Evolutionary conservation across 2,888 invertebrate genomes (phyloP).

Genomic region (Scrobipalpa costella): DNA sequence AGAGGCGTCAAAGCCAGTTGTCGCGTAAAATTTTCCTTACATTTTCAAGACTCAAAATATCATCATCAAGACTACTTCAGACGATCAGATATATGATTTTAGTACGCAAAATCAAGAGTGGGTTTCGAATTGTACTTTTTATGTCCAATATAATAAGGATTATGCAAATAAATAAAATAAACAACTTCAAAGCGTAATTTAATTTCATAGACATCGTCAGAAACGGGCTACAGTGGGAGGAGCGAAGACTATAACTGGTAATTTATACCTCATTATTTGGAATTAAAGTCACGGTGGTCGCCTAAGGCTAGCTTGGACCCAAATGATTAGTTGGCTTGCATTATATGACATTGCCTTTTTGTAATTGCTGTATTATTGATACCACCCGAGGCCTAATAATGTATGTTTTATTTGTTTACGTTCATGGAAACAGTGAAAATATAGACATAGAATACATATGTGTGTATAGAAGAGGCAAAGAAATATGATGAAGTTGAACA

Average conservation of each 20-base stretch:
- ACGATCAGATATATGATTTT: too few species aligned
- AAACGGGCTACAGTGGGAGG: constrained; percentile 1
- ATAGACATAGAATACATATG: background rate
- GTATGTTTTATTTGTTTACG: background rate
- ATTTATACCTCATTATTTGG: constrained; percentile 12
- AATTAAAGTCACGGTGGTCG: constrained; percentile 12
- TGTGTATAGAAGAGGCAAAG: background rate
- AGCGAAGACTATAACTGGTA: constrained; percentile 6
- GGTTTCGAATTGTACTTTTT: background rate
- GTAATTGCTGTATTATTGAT: background rate
- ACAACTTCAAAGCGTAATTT: background rate
- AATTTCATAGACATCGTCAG: background rate
- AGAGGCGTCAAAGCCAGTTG: too few species aligned
- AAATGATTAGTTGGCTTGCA: background rate
- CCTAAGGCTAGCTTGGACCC: background rate
- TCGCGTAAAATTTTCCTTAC: too few species aligned
- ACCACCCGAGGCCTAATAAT: background rate
- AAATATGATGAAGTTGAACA: background rate
- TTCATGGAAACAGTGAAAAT: background rate
- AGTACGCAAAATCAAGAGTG: background rate
- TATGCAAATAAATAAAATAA: background rate
- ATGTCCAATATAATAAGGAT: background rate
- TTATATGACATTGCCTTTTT: constrained; percentile 6
- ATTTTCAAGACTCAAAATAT: too few species aligned
- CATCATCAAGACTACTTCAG: too few species aligned